Evolutionary conservation across 92 coral and sea anemone species (phyloP).

Genomic region (Paragorgia papillata): DNA sequence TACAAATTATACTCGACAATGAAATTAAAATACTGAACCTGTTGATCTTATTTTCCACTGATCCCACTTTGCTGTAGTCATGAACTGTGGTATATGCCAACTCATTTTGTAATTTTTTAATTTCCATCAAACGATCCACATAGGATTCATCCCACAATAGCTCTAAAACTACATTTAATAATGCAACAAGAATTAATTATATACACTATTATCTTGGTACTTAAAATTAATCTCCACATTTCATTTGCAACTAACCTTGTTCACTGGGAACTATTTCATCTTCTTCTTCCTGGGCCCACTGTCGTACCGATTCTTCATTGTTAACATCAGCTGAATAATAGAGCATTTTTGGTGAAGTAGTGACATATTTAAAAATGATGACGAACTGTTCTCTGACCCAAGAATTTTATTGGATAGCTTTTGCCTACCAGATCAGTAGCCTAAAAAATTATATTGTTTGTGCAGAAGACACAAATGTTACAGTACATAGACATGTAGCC

Average conservation of each 20-base stretch:
- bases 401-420: too few relatives aligned
- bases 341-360: not conserved
- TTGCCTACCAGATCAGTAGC: too few relatives aligned
- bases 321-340: constrained; percentile 33
- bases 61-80: constrained; percentile 18
- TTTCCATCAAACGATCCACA: constrained; percentile 41
- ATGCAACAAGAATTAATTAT: not conserved
- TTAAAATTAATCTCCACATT: not conserved
- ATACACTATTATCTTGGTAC: not conserved
- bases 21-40: constrained; percentile 10
- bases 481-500: too few relatives aligned
- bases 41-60: constrained; percentile 29
- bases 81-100: constrained; percentile 24
- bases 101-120: constrained; percentile 26
- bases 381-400: too few relatives aligned
- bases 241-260: constrained; percentile 18
- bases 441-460: not conserved
- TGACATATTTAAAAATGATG: too few relatives aligned
- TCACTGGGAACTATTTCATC: constrained; percentile 44
- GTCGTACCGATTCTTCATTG: constrained; percentile 14
- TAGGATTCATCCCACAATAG: constrained; percentile 47
- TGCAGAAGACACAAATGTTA: too few relatives aligned
- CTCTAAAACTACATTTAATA: constrained; percentile 22
- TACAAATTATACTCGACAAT: not conserved
- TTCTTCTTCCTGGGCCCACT: constrained; percentile 38